Conservation (phyloP, 2,113 vertebrate species). For the Nicator chloris region DNA sequence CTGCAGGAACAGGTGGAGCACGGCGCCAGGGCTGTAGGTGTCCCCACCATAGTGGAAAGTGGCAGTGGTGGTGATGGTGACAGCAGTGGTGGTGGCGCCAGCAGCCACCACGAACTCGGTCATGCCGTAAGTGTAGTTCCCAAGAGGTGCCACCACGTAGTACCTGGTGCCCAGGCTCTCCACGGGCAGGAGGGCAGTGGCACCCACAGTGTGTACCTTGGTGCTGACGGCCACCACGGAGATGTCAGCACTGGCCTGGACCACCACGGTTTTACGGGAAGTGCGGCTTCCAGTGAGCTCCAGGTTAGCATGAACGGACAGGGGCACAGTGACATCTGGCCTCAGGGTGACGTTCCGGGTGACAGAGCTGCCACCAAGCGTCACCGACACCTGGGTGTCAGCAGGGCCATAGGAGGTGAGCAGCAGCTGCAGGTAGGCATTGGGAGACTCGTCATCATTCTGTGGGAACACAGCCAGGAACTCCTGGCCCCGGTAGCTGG, state of each 20-base stretch:
- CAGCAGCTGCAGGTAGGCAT: rapidly evolving
- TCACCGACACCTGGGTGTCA: neutral
- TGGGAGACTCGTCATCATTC: rapidly evolving
- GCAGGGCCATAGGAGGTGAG: neutral
- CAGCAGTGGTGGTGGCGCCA: slow-evolving; percentile 3
- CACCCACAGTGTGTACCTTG: neutral
- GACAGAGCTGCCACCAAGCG: rapidly evolving
- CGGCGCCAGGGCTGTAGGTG: rapidly evolving
- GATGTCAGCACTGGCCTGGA: slow-evolving; percentile 62
- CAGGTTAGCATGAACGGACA: neutral
- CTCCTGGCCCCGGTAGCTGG: neutral
- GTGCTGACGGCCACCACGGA: neutral
- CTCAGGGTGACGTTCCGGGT: neutral
- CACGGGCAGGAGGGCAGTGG: neutral
- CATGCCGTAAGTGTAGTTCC: rapidly evolving
- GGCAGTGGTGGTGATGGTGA: slow-evolving; percentile 19
- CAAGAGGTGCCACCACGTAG: slow-evolving; percentile 65
- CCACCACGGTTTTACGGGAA: slow-evolving; percentile 36
- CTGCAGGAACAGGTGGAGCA: slow-evolving; percentile 28
- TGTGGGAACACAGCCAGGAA: neutral
- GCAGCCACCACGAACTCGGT: slow-evolving; percentile 68
- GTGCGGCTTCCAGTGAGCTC: slow-evolving; percentile 15
- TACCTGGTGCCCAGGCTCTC: slow-evolving; percentile 70
- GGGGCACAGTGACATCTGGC: rapidly evolving
- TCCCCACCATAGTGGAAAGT: neutral